Evolutionary conservation across 2,888 invertebrate species (phyloP), one percentile per base, ranked within the genome.

Genomic region (Cenopis cana): DNA sequence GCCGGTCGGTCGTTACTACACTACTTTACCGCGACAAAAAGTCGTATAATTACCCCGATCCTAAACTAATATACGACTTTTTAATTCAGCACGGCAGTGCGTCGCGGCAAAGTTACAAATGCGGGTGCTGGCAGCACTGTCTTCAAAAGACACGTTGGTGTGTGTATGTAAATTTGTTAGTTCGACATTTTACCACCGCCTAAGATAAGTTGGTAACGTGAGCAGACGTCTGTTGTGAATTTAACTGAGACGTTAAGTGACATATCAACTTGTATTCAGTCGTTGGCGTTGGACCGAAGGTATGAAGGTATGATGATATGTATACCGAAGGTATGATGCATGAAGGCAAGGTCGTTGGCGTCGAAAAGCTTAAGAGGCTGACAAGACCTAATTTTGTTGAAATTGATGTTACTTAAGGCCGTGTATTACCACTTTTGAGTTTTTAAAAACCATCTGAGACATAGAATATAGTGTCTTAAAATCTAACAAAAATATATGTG

Each of bases 1-100:
- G 93, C 91, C 93, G 93, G 86, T 85, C 92, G 91, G 91, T 90
- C 91, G 88, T 90, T 91, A 88, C 82, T 88, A 89, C 88, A 85
- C 84, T 86, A 90, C 88, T 86, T 46, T 46, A 12, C 14, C n/a
- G n/a, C 6, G 14, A 46, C n/a, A 46, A 46, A 46, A 6, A n/a
- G 46, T 46, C n/a, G n/a, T 46, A 46, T n/a, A 5, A 12, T 6
- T n/a, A 46, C 8, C 6, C n/a, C n/a, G 8, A n/a, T 8, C 4
- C n/a, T 46, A n/a, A 8, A 46, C 46, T 46, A 8, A 46, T 6
- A n/a, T n/a, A n/a, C 14, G 46, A 8, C 46, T 46, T n/a, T 46
- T 46, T 8, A n/a, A 46, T 46, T 46, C n/a, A 46, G n/a, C 8
- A n/a, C 46, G 46, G 46, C n/a, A 14, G 46, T 46, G n/a, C 46